Evolutionary conservation across 2,797 vertebrate species (phyloP).

Genomic region (Coregonus ussuriensis): DNA sequence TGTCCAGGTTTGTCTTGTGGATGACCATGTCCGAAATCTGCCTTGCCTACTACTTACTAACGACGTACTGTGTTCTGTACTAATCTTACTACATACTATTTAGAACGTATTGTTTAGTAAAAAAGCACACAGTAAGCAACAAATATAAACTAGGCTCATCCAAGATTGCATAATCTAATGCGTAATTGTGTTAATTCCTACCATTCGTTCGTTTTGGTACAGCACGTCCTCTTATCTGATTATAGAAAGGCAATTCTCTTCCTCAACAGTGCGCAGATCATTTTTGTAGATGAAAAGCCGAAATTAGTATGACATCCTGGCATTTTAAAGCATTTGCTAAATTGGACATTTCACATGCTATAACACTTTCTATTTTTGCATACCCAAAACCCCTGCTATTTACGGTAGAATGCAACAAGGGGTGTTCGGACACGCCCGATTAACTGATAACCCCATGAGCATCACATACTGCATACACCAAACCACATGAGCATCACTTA

Average conservation of each 20-base stretch:
- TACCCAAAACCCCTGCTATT: neutral
- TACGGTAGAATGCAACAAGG: neutral
- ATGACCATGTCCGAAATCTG: no score
- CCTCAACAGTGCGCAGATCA: neutral
- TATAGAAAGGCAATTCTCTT: neutral
- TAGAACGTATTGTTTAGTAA: no score
- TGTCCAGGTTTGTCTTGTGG: no score
- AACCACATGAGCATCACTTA: neutral
- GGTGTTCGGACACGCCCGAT: neutral
- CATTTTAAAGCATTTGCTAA: neutral
- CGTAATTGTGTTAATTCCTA: no score
- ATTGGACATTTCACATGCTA: neutral
- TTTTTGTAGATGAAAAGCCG: neutral
- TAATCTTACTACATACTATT: no score
- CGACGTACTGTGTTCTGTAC: no score
- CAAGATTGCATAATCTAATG: no score
- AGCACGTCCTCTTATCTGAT: neutral
- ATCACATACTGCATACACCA: neutral
- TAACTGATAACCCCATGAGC: neutral
- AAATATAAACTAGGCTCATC: no score
- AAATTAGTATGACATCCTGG: neutral
- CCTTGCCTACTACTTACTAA: no score
- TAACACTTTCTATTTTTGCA: neutral
- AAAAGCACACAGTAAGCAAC: no score
- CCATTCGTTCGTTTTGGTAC: no score